Conservation (phyloP, 35 echinoderm and acorn worm genomes). For the Ophioderma brevispina region DNA sequence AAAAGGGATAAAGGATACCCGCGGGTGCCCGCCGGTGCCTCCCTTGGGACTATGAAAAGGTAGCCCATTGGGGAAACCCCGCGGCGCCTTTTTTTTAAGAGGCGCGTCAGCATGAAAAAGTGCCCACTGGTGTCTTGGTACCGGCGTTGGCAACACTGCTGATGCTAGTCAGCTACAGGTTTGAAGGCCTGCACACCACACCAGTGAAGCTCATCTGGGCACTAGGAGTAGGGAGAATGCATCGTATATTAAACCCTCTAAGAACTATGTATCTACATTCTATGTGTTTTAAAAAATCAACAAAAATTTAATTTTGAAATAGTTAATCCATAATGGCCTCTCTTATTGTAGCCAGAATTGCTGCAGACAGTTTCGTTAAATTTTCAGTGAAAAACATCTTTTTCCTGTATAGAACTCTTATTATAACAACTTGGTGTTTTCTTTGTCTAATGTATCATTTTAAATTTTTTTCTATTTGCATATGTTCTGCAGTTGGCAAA, state of each 20-base stretch:
- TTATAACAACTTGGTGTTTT: neutral
- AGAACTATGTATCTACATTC: neutral
- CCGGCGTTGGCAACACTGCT: too few relatives aligned
- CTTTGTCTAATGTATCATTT: conserved; percentile 28
- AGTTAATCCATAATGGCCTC: neutral
- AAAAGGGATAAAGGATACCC: too few relatives aligned
- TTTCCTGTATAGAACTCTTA: neutral
- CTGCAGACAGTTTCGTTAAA: too few relatives aligned
- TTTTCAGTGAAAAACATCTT: too few relatives aligned
- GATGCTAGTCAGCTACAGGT: conserved; percentile 99
- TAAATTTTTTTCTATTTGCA: neutral
- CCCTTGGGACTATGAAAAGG: too few relatives aligned
- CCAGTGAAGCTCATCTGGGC: conserved; percentile 92
- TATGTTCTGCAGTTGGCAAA: conserved; percentile 78
- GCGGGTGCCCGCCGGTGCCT: too few relatives aligned
- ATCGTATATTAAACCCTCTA: neutral
- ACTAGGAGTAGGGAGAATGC: neutral
- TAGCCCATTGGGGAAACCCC: too few relatives aligned
- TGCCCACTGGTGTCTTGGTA: too few relatives aligned
- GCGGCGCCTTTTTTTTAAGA: too few relatives aligned
- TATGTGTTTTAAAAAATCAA: neutral
- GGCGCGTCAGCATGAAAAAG: too few relatives aligned
- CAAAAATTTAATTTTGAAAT: neutral
- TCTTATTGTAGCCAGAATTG: neutral
- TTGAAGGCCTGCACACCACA: conserved; percentile 99